phyloP scores from a whole-genome alignment of 2,888 invertebrate genomes.

The Latrodectus hesperus region DNA sequence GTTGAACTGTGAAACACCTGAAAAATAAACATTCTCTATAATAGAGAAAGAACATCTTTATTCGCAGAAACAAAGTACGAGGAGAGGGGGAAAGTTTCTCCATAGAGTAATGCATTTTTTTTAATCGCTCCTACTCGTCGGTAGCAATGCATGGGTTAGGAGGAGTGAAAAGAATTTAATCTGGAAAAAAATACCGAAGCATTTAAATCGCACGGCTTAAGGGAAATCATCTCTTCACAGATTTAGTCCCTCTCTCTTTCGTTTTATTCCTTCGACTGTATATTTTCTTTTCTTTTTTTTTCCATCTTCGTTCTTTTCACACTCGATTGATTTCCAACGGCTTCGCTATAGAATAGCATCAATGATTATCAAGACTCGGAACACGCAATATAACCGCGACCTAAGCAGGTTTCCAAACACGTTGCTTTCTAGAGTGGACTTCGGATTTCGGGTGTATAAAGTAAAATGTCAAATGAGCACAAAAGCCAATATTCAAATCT shows the following conservation, averaged over 20 bases:
- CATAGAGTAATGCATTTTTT: no score
- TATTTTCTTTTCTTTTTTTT: conserved; percentile 9
- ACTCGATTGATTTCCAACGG: conserved; percentile 52
- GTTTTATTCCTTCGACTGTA: not conserved
- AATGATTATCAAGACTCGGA: conserved; percentile 7
- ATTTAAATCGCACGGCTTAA: conserved; percentile 42
- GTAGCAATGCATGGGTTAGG: no score
- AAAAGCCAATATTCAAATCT: no score
- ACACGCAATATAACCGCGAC: conserved; percentile 42
- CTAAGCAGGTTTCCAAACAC: conserved; percentile 35
- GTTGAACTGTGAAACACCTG: no score
- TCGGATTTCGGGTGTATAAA: no score
- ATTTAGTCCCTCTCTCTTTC: conserved; percentile 18
- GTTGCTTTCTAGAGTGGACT: no score
- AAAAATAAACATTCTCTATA: no score
- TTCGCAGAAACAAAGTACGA: no score
- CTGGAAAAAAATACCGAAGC: conserved; percentile 9
- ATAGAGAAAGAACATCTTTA: no score
- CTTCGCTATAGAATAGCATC: conserved; percentile 33
- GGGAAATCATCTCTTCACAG: conserved; percentile 55
- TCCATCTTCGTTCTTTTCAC: conserved; percentile 20
- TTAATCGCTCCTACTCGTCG: no score
- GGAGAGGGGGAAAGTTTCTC: no score
- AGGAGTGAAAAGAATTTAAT: conserved; percentile 13
- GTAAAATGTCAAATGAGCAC: no score